These are phyloP conservation scores for Chelonus insularis DNA, from an alignment of 1,140 invertebrate genomes.

Conservation along the genomic window DNA sequence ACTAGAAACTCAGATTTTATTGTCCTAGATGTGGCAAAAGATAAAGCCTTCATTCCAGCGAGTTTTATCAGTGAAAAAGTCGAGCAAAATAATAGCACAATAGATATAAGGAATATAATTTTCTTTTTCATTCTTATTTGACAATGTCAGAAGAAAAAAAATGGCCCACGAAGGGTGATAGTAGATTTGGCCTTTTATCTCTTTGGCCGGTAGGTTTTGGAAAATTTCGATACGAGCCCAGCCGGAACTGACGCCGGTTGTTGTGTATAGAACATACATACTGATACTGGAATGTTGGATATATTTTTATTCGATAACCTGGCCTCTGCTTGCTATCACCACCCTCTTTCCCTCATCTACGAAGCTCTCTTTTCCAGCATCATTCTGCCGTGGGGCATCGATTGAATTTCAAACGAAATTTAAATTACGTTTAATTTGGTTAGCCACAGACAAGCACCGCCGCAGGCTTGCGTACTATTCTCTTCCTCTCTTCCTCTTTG, in stretches of 20 bases:
- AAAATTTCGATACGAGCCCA: constrained; percentile 13
- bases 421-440: constrained; percentile 52
- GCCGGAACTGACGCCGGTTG: constrained; percentile 3
- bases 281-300: constrained; percentile 15
- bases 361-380: constrained; percentile 11
- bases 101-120: too few species aligned
- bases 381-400: constrained; percentile 36
- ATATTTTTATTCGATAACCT: constrained; percentile 22
- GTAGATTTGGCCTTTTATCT: constrained; percentile 16
- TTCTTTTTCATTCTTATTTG: too few species aligned
- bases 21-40: too few species aligned
- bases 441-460: constrained; percentile 39
- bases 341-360: neutral
- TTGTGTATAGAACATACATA: neutral
- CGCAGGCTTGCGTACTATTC: constrained; percentile 13
- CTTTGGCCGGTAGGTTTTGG: constrained; percentile 6
- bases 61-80: too few species aligned
- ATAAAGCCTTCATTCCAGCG: too few species aligned
- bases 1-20: too few species aligned
- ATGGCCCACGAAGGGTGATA: neutral
- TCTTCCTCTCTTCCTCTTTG: neutral
- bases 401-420: constrained; percentile 54
- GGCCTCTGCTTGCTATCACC: constrained; percentile 1
- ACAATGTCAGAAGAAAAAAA: too few species aligned
- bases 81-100: too few species aligned